Base-by-base conservation (phyloP, 2,113 vertebrate species). In the Pelvicachromis taeniatus region DNA sequence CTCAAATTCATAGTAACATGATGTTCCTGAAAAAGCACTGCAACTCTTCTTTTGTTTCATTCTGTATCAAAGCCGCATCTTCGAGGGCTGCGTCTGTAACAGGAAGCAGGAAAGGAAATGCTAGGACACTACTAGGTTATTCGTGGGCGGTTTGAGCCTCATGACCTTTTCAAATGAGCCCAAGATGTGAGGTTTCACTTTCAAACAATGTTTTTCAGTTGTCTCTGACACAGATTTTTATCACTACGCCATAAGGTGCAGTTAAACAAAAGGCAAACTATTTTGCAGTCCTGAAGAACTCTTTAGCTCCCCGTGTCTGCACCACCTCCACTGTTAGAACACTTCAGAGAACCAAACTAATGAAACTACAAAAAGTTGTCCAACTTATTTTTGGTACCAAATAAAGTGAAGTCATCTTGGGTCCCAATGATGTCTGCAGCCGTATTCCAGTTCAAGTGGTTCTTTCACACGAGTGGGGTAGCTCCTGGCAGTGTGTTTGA, bases 71-170 rank as follows among this genome's bases (percentile, higher is more conserved):
- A 85, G n/a, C 70, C 56, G 9, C 38, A 58, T 45, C 48, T 59
- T 75, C 10, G 2, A 10, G 33, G 50, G 53, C 50, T 40, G 53
- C 54, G 16, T 83, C 45, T 87, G 56, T 81, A 81, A 82, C 88
- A 91, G 89, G 87, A 94, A 93, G 82, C 31, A 58, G 40, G 6
- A 83, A 70, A 82, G 88, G 84, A 89, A 88, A 82, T 45, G 84
- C 50, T 4, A 77, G 84, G 89, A 90, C 88, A 91, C 8, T 52
- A 23, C 70, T 12, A 19, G 53, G 19, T 73, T 78, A 54, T 78
- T 78, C 5, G 90, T 86, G 45, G 90, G 92, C 2, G 84, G 35
- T 40, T 84, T 85, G 59, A 84, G 82, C 84, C 77, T 80, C 53
- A 17, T 88, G 78, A 88, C 89, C 82, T 94, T 88, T 91, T 38